Evolutionary conservation across 2,888 invertebrate species (phyloP), one percentile per base, ranked within the genome.

Genomic region (Drosophila parthenogenetica): DNA sequence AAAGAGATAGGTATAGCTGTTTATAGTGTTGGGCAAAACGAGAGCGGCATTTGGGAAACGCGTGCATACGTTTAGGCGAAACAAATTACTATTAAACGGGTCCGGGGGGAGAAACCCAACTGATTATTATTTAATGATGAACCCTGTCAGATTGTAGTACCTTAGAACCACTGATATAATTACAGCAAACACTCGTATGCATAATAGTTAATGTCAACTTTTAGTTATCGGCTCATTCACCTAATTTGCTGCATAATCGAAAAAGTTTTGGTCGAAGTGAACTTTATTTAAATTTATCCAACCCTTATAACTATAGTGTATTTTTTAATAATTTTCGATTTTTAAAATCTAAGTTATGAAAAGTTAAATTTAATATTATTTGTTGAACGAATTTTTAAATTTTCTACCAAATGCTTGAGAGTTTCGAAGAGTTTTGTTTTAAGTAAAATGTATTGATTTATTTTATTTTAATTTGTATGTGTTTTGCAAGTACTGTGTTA

Each of bases 41-140:
- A 53, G 11, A 19, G 32, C 17, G 39, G n/a, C 68, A 75, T 67
- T 83, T 75, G 70, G 73, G 69, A 57, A 67, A 65, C 78, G 90
- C 89, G 91, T 91, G 91, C 83, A 78, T 82, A 87, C 89, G 84
- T 90, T 91, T 91, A 91, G 91, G 91, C 91, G 91, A 89, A 91
- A 91, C 91, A 90, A 91, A 91, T 91, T 91, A 89, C 89, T 78
- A 81, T 77, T 88, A 84, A 86, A 81, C 73, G 71, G 74, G 64
- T 60, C 46, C 40, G 35, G 32, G 13, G 7, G 35, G 57, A 53
- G 35, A 16, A 32, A 45, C 63, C 46, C 65, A 25, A 54, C 69
- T 87, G 79, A 87, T 89, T 87, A 89, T 87, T 87, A 87, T 89
- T 87, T 89, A 89, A 89, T 87, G 89, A 88, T 88, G 77, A 79